A percentile compares a stretch with the other conserved stretches of the same genome.
These are phyloP conservation scores for Sesamia nonagrioides DNA, from an alignment of 1,140 invertebrate species.

Conservation along the genomic window DNA sequence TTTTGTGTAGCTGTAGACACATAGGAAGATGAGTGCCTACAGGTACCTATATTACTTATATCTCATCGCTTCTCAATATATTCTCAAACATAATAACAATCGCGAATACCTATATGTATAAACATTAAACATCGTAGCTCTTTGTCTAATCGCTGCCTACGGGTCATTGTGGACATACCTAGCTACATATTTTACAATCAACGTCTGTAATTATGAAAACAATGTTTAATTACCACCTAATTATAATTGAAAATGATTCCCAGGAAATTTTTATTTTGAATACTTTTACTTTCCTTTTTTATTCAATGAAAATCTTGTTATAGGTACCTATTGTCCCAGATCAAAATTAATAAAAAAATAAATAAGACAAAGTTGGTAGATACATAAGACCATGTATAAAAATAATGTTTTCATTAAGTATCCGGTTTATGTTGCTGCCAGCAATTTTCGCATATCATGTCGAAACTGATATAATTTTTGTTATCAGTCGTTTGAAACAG, in stretches of 20 bases:
- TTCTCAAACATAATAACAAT: conserved; percentile 32
- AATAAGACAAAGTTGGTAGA: neutral
- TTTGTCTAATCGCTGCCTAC: conserved; percentile 33
- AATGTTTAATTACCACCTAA: neutral
- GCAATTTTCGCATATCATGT: conserved; percentile 36
- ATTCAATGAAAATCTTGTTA: neutral
- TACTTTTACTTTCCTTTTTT: too few relatives aligned
- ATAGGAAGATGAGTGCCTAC: neutral
- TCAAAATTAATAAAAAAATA: too few relatives aligned
- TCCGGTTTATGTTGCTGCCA: conserved; percentile 1
- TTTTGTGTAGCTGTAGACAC: neutral
- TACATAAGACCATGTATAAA: neutral
- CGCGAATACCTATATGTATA: conserved; percentile 30
- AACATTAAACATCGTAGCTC: conserved; percentile 33
- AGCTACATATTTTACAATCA: neutral
- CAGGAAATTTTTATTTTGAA: neutral
- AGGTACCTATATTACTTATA: neutral
- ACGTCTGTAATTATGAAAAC: conserved; percentile 11
- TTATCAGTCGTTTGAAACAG: conserved; percentile 31
- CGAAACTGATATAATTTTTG: conserved; percentile 38
- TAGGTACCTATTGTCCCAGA: too few relatives aligned
- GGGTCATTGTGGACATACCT: conserved; percentile 25
- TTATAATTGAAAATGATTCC: neutral
- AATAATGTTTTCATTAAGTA: conserved; percentile 24
- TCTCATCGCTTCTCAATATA: neutral